Percentiles rank a stretch among this genome's conserved stretches.
Conservation (phyloP, 2,888 invertebrate species). For the Pogonocherus hispidulus region DNA sequence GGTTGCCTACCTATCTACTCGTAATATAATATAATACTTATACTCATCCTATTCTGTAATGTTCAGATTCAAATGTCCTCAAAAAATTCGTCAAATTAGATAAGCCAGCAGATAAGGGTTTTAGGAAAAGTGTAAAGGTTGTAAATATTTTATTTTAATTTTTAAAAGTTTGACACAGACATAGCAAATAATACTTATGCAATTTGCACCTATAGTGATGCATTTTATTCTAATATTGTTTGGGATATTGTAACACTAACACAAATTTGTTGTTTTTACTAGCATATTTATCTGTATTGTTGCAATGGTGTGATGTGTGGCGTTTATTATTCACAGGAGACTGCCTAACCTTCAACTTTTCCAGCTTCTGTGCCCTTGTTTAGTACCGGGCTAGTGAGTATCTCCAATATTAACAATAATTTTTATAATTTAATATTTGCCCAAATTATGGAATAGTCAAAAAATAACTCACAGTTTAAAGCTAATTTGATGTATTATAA, state of each 20-base stretch:
- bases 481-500: too few relatives aligned
- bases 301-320: conserved; percentile 34
- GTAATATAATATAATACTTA: neutral
- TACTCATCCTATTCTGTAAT: too few relatives aligned
- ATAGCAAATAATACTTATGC: too few relatives aligned
- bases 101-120: too few relatives aligned
- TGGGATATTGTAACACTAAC: neutral
- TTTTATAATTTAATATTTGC: conserved; percentile 9
- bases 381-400: conserved; percentile 32
- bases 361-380: conserved; percentile 25
- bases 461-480: too few relatives aligned
- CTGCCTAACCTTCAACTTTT: conserved; percentile 30
- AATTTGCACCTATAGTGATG: too few relatives aligned
- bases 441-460: neutral
- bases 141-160: too few relatives aligned
- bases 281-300: conserved; percentile 23
- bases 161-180: too few relatives aligned
- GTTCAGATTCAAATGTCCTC: neutral
- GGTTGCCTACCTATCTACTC: too few relatives aligned
- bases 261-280: conserved; percentile 5
- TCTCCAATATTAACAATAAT: conserved; percentile 13
- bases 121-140: too few relatives aligned
- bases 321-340: conserved; percentile 32
- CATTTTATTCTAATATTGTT: neutral
- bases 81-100: too few relatives aligned